These are phyloP conservation scores for Tinamus major DNA, from an alignment of 2,797 vertebrate species.

Conservation along the genomic window DNA sequence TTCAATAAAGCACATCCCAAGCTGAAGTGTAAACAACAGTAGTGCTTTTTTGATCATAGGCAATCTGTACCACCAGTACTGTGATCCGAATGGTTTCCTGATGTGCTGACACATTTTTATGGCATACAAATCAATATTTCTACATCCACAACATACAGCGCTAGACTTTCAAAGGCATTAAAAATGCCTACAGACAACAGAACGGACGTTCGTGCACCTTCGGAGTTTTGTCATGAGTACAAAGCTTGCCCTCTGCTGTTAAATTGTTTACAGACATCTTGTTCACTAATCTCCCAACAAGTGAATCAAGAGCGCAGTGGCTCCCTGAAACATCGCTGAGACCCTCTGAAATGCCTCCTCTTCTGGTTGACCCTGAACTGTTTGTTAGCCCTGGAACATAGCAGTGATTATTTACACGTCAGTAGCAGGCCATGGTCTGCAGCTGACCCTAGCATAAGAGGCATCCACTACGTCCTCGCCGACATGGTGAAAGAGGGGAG, in stretches of 20 bases:
- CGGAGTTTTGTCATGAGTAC: background rate
- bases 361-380: background rate
- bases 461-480: rapidly evolving
- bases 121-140: background rate
- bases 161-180: background rate
- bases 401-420: background rate
- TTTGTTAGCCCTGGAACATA: background rate
- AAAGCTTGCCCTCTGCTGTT: background rate
- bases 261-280: background rate
- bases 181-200: background rate
- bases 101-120: background rate
- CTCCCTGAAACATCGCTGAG: background rate
- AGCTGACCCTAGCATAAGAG: background rate
- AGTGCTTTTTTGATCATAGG: background rate
- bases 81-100: background rate
- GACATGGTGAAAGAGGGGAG: background rate
- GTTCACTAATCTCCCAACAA: background rate
- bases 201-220: rapidly evolving
- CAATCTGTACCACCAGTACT: background rate
- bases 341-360: background rate
- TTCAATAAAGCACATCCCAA: background rate
- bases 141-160: background rate
- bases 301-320: rapidly evolving
- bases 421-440: background rate
- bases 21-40: background rate